Conservation (phyloP, 1,140 invertebrate species). For the Sipha flava region DNA sequence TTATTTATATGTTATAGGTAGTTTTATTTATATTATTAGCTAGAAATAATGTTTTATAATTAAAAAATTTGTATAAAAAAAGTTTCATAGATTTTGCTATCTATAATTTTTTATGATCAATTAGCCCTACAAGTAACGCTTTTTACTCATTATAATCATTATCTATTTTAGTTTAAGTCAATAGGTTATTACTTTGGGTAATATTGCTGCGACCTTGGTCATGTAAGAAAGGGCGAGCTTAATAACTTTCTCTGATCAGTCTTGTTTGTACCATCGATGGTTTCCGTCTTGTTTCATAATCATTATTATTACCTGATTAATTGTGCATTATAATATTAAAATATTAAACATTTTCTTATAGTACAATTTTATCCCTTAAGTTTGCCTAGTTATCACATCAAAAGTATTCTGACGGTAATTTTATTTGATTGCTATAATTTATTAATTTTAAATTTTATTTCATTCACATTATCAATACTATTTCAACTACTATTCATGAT, state of each 20-base stretch:
- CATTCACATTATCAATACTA: no score
- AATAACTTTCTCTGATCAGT: conserved; percentile 28
- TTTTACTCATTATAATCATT: neutral
- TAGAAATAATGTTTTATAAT: no score
- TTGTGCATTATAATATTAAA: neutral
- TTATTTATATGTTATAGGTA: no score
- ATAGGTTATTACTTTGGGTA: conserved; percentile 24
- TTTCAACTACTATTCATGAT: no score
- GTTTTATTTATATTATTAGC: no score
- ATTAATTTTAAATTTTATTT: no score
- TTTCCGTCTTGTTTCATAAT: neutral
- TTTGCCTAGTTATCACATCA: neutral
- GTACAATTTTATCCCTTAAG: neutral
- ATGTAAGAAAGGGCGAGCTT: conserved; percentile 28
- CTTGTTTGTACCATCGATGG: neutral
- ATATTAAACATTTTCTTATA: neutral
- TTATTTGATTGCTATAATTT: no score
- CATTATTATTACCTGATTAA: neutral
- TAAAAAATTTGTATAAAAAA: no score
- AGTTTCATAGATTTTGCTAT: neutral
- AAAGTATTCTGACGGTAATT: neutral
- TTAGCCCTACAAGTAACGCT: conserved; percentile 5
- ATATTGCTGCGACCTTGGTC: conserved; percentile 16
- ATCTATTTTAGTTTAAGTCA: conserved; percentile 22
- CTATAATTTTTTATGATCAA: neutral